Conservation (phyloP, 2,888 invertebrate species). For the Herminia tarsipennalis region DNA sequence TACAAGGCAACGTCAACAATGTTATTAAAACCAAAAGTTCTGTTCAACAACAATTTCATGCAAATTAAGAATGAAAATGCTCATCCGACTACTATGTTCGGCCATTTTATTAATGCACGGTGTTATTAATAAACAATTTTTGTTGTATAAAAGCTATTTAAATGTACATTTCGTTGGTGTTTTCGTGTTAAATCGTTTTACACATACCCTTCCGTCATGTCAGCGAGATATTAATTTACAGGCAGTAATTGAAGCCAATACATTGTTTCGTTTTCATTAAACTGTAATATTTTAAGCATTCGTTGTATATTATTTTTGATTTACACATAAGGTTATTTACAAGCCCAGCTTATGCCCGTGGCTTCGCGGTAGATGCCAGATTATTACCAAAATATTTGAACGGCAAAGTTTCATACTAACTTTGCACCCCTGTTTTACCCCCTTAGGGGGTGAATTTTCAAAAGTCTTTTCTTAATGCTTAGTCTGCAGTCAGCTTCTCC, state of each 20-base stretch:
- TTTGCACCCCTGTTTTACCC: too few species aligned
- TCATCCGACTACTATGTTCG: slow-evolving; percentile 53
- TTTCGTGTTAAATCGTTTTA: slow-evolving; percentile 43
- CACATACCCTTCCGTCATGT: slow-evolving; percentile 52
- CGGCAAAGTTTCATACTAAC: too few species aligned
- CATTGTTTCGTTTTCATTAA: slow-evolving; percentile 41
- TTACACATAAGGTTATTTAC: too few species aligned
- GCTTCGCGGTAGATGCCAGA: too few species aligned
- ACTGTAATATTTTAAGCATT: slow-evolving; percentile 36
- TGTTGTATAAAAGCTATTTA: slow-evolving; percentile 55
- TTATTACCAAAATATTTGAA: too few species aligned
- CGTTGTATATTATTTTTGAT: slow-evolving; percentile 15
- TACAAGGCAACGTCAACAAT: slow-evolving; percentile 38
- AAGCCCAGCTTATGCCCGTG: too few species aligned
- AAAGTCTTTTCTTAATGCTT: too few species aligned
- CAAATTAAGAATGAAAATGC: slow-evolving; percentile 57
- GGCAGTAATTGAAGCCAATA: slow-evolving; percentile 44
- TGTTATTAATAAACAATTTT: slow-evolving; percentile 81
- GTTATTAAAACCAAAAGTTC: slow-evolving; percentile 37
- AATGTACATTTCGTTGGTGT: slow-evolving; percentile 47
- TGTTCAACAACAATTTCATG: slow-evolving; percentile 64
- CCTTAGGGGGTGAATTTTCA: too few species aligned
- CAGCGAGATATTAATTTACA: slow-evolving; percentile 35
- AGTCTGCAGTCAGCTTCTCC: too few species aligned
- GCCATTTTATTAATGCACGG: slow-evolving; percentile 66